Conservation (phyloP, 2,113 vertebrate species). For the Ageneiosus marmoratus region DNA sequence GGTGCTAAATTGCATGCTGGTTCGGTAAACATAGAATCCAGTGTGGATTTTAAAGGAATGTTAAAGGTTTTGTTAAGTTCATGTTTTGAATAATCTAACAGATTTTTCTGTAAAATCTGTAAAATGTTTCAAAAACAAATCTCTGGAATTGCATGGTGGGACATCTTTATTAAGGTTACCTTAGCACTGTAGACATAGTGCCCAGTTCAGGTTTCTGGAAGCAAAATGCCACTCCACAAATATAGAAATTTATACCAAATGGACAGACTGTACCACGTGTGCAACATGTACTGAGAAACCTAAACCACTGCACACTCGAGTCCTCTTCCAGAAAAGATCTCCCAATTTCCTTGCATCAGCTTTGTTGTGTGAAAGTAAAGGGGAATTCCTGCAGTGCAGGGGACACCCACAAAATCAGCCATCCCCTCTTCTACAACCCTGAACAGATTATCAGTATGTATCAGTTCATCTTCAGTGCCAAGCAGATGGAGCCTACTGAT, state of each 20-base stretch:
- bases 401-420: slow-evolving; percentile 9
- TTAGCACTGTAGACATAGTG: not conserved
- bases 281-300: not conserved
- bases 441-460: slow-evolving; percentile 62
- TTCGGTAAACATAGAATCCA: not conserved
- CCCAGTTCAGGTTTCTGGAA: not conserved
- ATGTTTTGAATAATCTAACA: no score
- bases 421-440: not conserved
- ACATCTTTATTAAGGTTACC: not conserved
- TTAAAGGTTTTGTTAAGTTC: no score
- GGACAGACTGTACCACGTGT: not conserved
- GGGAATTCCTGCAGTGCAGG: slow-evolving; percentile 15
- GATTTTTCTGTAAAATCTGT: no score
- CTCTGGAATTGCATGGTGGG: not conserved
- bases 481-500: slow-evolving; percentile 60
- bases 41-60: no score
- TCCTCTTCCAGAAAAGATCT: not conserved
- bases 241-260: not conserved
- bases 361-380: not conserved
- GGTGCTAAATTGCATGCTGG: slow-evolving; percentile 10
- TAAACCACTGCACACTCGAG: not conserved
- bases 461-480: slow-evolving; percentile 58
- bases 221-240: not conserved
- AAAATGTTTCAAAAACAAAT: not conserved
- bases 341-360: not conserved